phyloP scores from a whole-genome alignment of 2,797 vertebrate genomes.

The Hozukius guyotensis region DNA sequence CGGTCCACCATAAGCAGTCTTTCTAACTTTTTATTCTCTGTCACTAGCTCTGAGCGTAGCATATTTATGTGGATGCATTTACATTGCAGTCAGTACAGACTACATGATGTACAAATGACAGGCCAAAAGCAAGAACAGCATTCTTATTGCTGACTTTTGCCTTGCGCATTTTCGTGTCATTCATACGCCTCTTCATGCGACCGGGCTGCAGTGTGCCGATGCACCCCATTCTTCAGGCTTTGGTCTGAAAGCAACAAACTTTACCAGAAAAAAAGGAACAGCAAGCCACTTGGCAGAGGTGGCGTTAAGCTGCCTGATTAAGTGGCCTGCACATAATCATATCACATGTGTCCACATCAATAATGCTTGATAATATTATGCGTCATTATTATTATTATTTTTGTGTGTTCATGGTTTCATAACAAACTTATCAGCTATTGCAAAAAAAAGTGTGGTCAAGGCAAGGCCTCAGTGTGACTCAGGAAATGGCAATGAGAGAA shows the following conservation, averaged over 20 bases:
- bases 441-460: neutral
- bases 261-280: neutral
- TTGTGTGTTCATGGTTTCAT: neutral
- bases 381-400: neutral
- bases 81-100: too few species aligned
- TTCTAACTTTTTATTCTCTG: too few species aligned
- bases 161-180: neutral
- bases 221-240: neutral
- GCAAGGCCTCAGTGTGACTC: constrained; percentile 24
- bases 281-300: neutral
- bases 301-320: neutral
- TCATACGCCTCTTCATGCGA: neutral
- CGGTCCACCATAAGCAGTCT: too few species aligned
- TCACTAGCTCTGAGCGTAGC: too few species aligned
- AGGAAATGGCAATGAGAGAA: constrained; percentile 34
- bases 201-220: neutral
- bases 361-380: neutral
- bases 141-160: too few species aligned
- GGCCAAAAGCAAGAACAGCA: too few species aligned
- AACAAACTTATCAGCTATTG: neutral
- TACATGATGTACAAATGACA: too few species aligned
- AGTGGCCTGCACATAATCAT: neutral
- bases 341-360: neutral
- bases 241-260: neutral
- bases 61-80: too few species aligned